Base-by-base conservation (phyloP, 1,140 invertebrate genomes). In the Zaprionus capensis region DNA sequence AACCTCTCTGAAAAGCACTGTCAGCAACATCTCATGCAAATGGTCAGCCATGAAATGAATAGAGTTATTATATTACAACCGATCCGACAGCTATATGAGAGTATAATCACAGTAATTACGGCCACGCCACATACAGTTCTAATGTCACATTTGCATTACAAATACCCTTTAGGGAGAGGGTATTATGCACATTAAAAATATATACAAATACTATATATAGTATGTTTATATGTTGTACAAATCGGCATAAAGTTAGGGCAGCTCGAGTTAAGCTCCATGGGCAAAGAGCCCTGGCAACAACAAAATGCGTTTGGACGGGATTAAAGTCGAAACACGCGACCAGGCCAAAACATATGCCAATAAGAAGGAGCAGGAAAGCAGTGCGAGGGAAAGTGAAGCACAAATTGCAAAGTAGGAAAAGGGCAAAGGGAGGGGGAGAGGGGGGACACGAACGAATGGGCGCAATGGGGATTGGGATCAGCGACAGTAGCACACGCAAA, bases 221-320 rank as follows among this genome's bases (percentile, higher is more conserved):
- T 41, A 70, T 20, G 57, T 53, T 70, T 70, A 65, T 68, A 65
- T 46, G 59, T 46, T 49, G 81, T 70, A 79, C 66, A 79, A 82
- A 78, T 82, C 59, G 64, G 59, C 34, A 68, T 69, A 67, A 75
- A 49, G 64, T 63, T 70, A 51, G 73, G n/a, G 41, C 2, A 22
- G 34, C 36, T 24, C 15, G 53, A 58, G 51, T 71, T 69, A 69
- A 78, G 75, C 63, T n/a, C 68, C 55, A 34, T 71, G 49, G 24
- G 24, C 24, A 57, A 28, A 46, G 57, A 64, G 62, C 55, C 70
- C 68, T 84, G 74, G 67, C 41, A 46, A 46, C 67, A 85, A 84
- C 78, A 49, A 76, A 84, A 78, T 84, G 64, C 81, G 75, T 80
- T 84, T 7, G 80, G 58, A 56, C 20, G 76, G 79, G 82, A 85